Conservation (phyloP, 2,888 invertebrate species). For the Aphodius granarius region DNA sequence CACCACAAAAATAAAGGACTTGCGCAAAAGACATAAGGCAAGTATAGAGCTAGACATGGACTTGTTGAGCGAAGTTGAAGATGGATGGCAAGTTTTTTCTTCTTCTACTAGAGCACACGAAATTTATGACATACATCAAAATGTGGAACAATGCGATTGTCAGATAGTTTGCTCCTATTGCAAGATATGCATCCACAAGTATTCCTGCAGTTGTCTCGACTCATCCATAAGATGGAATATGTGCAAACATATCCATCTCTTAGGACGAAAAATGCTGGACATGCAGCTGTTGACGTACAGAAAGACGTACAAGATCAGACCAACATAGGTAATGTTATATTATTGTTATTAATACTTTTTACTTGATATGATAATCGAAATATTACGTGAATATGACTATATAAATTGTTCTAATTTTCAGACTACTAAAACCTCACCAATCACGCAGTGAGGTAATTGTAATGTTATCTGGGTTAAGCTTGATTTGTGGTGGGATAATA, state of each 20-base stretch:
- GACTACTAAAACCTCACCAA: too few relatives aligned
- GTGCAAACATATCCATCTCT: constrained; percentile 5
- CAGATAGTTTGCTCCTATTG: constrained; percentile 18
- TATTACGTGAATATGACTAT: too few relatives aligned
- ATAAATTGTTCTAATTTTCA: too few relatives aligned
- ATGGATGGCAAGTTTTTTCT: constrained; percentile 5
- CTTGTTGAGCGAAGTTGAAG: background rate
- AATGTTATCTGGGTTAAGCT: too few relatives aligned
- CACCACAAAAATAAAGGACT: constrained; percentile 17
- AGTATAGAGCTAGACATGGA: constrained; percentile 11
- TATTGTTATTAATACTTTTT: too few relatives aligned
- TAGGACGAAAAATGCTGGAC: too few relatives aligned
- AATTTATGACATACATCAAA: background rate
- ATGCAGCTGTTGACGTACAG: too few relatives aligned
- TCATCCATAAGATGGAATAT: constrained; percentile 7
- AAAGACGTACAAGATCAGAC: too few relatives aligned
- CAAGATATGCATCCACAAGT: constrained; percentile 16
- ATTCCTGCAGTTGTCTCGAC: constrained; percentile 20
- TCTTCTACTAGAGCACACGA: background rate
- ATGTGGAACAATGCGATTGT: constrained; percentile 5
- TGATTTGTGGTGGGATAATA: too few relatives aligned
- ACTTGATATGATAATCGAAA: too few relatives aligned
- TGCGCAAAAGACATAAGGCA: constrained; percentile 18
- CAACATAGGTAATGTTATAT: too few relatives aligned
- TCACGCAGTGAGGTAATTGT: too few relatives aligned